Base-by-base conservation (phyloP, 2,888 invertebrate genomes). In the Colostygia pectinataria region DNA sequence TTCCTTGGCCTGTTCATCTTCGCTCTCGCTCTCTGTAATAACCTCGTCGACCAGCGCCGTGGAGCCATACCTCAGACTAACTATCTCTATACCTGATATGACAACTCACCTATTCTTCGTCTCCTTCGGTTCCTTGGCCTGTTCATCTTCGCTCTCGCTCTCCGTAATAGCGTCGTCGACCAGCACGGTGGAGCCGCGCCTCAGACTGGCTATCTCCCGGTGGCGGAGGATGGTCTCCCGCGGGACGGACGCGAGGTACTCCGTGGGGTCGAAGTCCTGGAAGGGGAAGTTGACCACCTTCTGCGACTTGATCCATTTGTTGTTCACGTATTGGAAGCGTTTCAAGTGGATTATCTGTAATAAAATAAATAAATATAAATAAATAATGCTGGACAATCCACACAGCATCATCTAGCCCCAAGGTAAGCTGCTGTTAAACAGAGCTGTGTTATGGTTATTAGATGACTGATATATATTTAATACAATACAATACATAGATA, bases 251-350 rank as follows among this genome's bases (percentile, higher is more conserved):
- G 97, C 97, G 47, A 98, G 87, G 89, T 95, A 98, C 3, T 94
- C 93, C 0, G 96, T 95, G 0, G 97, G 97, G 74, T 97, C 96
- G 77, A 98, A 97, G 70, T 96, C 92, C 59, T 94, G 92, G 74
- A 95, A 94, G 0, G 97, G 97, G 76, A 97, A 97, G 73, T 96
- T 95, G 0, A 98, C 97, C 14, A 96, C 96, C 77, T 97, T 98
- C 74, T 97, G 97, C 0, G 97, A 98, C 77, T 98, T 98, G 14
- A 98, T 96, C 98, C 98, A 98, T 71, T 97, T 95, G 73, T 93
- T 95, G 83, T 96, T 96, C 42, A 97, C 94, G 77, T 93, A 96
- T 78, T 98, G 97, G 87, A 98, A 98, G 1, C 98, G 93, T 79
- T 98, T 98, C 58, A 98, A 86, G 77, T 98, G 98, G 41, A 98